A percentile compares a stretch with the other conserved stretches of the same genome.
Evolutionary conservation across 1,140 invertebrate genomes (phyloP).

Genomic region (Zaprionus kolodkinae): DNA sequence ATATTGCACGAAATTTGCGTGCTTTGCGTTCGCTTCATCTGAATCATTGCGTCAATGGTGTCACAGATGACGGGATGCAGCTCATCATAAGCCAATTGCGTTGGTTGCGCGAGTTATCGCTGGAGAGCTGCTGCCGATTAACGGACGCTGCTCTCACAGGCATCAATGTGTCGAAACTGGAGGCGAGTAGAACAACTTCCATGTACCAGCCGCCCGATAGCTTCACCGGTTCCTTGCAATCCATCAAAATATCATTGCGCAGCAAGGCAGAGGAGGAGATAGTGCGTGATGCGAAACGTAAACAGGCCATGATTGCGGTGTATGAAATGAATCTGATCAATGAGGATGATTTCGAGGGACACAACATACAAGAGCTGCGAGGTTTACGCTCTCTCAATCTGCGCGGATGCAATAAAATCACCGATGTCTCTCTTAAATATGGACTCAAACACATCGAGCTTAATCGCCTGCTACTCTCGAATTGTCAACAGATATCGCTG

Average conservation of each 20-base stretch:
- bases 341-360: constrained; percentile 84
- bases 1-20: constrained; percentile 86
- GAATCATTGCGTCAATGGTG: constrained; percentile 88
- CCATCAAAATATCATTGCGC: constrained; percentile 86
- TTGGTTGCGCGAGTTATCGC: constrained; percentile 86
- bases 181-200: constrained; percentile 56
- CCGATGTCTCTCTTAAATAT: constrained; percentile 89
- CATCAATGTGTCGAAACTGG: constrained; percentile 84
- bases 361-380: constrained; percentile 86
- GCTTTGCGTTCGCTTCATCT: constrained; percentile 87
- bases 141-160: constrained; percentile 89
- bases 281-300: constrained; percentile 87
- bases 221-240: constrained; percentile 47
- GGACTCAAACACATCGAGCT: constrained; percentile 88
- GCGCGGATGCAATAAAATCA: constrained; percentile 88
- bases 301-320: constrained; percentile 87
- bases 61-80: constrained; percentile 88
- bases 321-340: constrained; percentile 86
- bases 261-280: constrained; percentile 89
- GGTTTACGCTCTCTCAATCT: constrained; percentile 87
- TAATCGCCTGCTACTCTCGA: constrained; percentile 85
- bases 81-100: constrained; percentile 87
- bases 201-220: constrained; percentile 55
- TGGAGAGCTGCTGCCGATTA: constrained; percentile 87
- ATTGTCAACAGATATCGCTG: constrained; percentile 89